These are phyloP conservation scores for Cheilosia pagana DNA, from an alignment of 2,888 invertebrate species.

Conservation along the genomic window DNA sequence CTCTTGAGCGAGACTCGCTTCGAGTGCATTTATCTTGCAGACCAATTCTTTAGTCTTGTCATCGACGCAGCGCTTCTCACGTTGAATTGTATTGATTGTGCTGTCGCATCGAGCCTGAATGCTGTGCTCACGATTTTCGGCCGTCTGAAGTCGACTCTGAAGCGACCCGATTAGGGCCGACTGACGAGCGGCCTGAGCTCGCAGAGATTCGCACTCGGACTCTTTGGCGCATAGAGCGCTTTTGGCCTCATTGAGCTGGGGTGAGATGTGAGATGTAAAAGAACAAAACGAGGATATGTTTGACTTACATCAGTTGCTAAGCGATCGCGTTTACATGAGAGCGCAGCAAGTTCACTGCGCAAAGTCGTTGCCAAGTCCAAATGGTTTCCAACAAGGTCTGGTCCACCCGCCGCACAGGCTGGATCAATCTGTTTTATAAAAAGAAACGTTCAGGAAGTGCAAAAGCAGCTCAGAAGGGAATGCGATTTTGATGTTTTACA, in stretches of 20 bases:
- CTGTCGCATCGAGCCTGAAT: slow-evolving; percentile 87
- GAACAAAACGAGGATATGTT: neutral
- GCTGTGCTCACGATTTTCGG: slow-evolving; percentile 91
- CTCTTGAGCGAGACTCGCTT: slow-evolving; percentile 89
- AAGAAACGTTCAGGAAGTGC: too few relatives aligned
- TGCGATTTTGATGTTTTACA: too few relatives aligned
- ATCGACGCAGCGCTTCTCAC: slow-evolving; percentile 89
- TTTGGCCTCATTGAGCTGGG: slow-evolving; percentile 88
- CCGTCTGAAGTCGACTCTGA: slow-evolving; percentile 90
- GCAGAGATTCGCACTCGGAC: slow-evolving; percentile 91
- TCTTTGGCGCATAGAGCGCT: slow-evolving; percentile 89
- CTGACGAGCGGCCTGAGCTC: slow-evolving; percentile 93
- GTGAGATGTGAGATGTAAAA: neutral
- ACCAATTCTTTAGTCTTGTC: slow-evolving; percentile 91
- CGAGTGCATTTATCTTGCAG: slow-evolving; percentile 89
- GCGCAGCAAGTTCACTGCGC: slow-evolving; percentile 92
- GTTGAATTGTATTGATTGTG: slow-evolving; percentile 89
- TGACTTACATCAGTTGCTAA: slow-evolving; percentile 88
- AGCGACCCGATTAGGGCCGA: slow-evolving; percentile 91
- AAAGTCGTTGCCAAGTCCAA: slow-evolving; percentile 90
- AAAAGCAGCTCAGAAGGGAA: too few relatives aligned
- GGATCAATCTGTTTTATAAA: slow-evolving; percentile 77
- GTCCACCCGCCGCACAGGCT: slow-evolving; percentile 76
- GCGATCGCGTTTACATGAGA: slow-evolving; percentile 93
- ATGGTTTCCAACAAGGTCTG: slow-evolving; percentile 79